These are phyloP conservation scores for Gymnothorax javanicus DNA, from an alignment of 2,797 vertebrate genomes.

Conservation along the genomic window DNA sequence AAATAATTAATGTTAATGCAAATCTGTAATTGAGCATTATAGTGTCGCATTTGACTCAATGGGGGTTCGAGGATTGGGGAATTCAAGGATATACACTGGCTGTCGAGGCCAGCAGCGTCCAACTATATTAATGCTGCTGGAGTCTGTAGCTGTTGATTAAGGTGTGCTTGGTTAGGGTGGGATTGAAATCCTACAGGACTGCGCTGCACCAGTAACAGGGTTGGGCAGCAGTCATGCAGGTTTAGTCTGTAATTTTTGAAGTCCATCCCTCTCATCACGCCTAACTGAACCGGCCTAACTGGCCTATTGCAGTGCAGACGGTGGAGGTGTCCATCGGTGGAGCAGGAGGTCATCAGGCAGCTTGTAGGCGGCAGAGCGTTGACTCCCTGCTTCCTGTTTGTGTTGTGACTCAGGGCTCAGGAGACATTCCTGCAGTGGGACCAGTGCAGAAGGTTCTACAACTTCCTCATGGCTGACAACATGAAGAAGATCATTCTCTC, in stretches of 20 bases:
- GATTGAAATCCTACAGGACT: too few relatives aligned
- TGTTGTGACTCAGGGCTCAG: conserved; percentile 79
- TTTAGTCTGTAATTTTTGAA: background rate
- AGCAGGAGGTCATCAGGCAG: conserved; percentile 53
- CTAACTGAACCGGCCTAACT: background rate
- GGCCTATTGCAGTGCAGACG: conserved; percentile 35
- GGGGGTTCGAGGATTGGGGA: too few relatives aligned
- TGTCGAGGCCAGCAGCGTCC: too few relatives aligned
- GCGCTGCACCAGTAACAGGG: too few relatives aligned
- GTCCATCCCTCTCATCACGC: background rate
- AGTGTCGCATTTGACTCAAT: too few relatives aligned
- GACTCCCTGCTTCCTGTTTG: conserved; percentile 35
- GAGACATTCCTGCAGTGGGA: conserved; percentile 99
- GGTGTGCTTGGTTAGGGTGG: too few relatives aligned
- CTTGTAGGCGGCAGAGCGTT: conserved; percentile 42
- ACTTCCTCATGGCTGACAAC: conserved; percentile 99
- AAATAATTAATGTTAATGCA: too few relatives aligned
- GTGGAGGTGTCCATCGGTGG: conserved; percentile 46
- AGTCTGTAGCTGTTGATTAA: too few relatives aligned
- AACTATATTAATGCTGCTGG: too few relatives aligned
- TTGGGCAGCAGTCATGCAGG: too few relatives aligned
- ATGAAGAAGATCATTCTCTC: conserved; percentile 99
- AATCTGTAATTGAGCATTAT: too few relatives aligned
- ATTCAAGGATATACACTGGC: too few relatives aligned
- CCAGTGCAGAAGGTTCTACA: conserved; percentile 95